These are phyloP conservation scores for Epinephelus malabaricus DNA, from an alignment of 2,797 vertebrate species.

Conservation along the genomic window DNA sequence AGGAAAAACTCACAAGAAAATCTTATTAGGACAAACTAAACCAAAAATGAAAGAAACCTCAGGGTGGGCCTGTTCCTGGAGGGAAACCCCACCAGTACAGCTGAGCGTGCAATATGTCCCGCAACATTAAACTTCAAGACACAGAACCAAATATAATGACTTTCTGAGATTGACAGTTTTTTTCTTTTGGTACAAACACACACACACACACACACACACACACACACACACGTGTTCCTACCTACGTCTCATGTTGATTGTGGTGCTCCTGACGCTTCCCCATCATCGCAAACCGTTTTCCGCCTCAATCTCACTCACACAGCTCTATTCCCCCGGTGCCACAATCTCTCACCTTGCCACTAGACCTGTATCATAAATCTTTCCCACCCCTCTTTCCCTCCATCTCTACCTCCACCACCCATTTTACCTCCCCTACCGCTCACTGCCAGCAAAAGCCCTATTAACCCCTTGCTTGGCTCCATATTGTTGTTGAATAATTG, in stretches of 20 bases:
- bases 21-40: background rate
- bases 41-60: constrained; percentile 7
- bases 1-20: background rate
- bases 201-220: constrained; percentile 44
- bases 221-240: constrained; percentile 40
- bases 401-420: constrained; percentile 55
- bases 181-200: constrained; percentile 39
- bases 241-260: constrained; percentile 16
- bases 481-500: constrained; percentile 89
- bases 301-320: constrained; percentile 52
- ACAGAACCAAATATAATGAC: constrained; percentile 29
- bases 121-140: constrained; percentile 35
- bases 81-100: background rate
- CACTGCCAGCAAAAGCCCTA: constrained; percentile 81
- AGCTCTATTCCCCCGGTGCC: constrained; percentile 61
- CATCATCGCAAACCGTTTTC: constrained; percentile 54
- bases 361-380: constrained; percentile 80
- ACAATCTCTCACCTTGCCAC: constrained; percentile 73
- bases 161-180: constrained; percentile 25
- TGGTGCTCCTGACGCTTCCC: constrained; percentile 42
- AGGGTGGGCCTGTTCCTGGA: background rate
- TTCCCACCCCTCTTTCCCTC: constrained; percentile 43
- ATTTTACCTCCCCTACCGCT: constrained; percentile 71
- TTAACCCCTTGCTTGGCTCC: constrained; percentile 85
- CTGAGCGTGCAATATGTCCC: constrained; percentile 8